Evolutionary conservation across 2,888 invertebrate species (phyloP).

Genomic region (Chaitophorus viminalis): DNA sequence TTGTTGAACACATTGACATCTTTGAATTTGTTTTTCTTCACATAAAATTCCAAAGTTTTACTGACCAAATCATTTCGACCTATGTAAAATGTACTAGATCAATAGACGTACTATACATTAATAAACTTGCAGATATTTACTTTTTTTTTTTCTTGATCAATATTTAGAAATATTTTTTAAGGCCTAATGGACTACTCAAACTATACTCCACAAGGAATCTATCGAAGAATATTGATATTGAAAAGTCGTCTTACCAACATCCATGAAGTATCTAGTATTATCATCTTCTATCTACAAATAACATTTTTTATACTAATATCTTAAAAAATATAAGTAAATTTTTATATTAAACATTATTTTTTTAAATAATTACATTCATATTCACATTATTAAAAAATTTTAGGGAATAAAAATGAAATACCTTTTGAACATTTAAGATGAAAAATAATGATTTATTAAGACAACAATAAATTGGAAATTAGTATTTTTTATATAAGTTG

Average conservation of each 20-base stretch:
- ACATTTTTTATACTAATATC: too few species aligned
- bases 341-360: too few species aligned
- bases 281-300: slow-evolving; percentile 5
- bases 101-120: too few species aligned
- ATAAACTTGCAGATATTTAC: not conserved
- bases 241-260: slow-evolving; percentile 31
- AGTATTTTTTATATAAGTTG: too few species aligned
- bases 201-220: slow-evolving; percentile 28
- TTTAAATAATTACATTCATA: too few species aligned
- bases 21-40: not conserved
- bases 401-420: too few species aligned
- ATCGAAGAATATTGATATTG: slow-evolving; percentile 45
- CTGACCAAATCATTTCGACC: not conserved
- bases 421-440: too few species aligned
- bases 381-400: too few species aligned
- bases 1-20: not conserved
- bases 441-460: too few species aligned
- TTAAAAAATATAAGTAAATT: too few species aligned
- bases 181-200: too few species aligned
- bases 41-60: not conserved
- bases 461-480: too few species aligned
- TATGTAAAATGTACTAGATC: not conserved
- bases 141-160: slow-evolving; percentile 18
- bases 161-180: not conserved
- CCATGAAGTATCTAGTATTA: slow-evolving; percentile 50